phyloP scores from a whole-genome alignment of 1,140 invertebrate genomes.

The Drosophila bifasciata region DNA sequence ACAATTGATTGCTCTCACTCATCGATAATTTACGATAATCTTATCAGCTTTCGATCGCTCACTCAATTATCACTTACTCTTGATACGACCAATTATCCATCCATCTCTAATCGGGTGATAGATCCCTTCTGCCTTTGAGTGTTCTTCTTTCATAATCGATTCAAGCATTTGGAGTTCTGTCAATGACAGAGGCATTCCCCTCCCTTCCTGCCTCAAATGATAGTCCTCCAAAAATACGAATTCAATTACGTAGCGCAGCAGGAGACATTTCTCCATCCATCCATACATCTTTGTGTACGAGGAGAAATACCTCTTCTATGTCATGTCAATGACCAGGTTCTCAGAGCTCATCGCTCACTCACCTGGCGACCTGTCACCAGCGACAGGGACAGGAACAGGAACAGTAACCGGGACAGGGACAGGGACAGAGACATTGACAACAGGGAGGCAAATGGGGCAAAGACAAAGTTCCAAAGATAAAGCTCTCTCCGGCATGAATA shows the following conservation, averaged over 20 bases:
- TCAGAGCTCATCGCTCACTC: slow-evolving; percentile 57
- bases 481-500: slow-evolving; percentile 61
- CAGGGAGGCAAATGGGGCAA: slow-evolving; percentile 24
- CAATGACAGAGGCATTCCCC: slow-evolving; percentile 43
- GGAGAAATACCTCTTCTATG: background rate
- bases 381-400: background rate
- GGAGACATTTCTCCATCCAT: slow-evolving; percentile 10
- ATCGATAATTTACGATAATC: no score
- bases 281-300: background rate
- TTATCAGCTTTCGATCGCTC: no score
- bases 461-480: slow-evolving; percentile 57
- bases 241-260: slow-evolving; percentile 75
- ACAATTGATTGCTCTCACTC: background rate
- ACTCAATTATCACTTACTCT: no score
- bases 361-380: slow-evolving; percentile 59
- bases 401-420: background rate
- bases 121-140: background rate
- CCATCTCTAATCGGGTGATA: no score
- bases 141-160: slow-evolving; percentile 40
- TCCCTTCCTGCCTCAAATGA: slow-evolving; percentile 38
- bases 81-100: no score
- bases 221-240: slow-evolving; percentile 53
- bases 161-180: slow-evolving; percentile 50
- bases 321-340: slow-evolving; percentile 73
- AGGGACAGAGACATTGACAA: background rate